A percentile compares a stretch with the other conserved stretches of the same genome.
phyloP scores from a whole-genome alignment of 2,888 invertebrate species.

The Platypus cylindrus region DNA sequence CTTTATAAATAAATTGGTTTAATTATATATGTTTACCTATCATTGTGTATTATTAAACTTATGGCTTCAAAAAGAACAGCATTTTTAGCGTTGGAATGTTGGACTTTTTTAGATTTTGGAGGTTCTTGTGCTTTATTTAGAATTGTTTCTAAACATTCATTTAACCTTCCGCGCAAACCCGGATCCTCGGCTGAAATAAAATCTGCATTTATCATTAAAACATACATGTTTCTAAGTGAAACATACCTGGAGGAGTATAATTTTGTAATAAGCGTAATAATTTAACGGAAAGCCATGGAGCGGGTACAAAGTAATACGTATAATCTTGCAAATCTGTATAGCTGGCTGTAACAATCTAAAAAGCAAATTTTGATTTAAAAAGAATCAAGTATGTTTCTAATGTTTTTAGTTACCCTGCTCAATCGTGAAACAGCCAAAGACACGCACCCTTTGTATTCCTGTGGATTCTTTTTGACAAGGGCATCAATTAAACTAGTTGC shows the following conservation, averaged over 20 bases:
- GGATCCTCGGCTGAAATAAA: constrained; percentile 66
- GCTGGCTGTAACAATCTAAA: constrained; percentile 92
- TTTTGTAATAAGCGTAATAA: constrained; percentile 90
- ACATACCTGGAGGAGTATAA: constrained; percentile 83
- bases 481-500: constrained; percentile 97
- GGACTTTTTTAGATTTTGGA: constrained; percentile 98
- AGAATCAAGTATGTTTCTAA: constrained; percentile 6
- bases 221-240: background rate
- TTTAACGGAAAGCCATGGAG: constrained; percentile 99
- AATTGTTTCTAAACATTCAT: constrained; percentile 96
- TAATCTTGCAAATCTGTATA: constrained; percentile 99
- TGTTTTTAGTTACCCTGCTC: constrained; percentile 53
- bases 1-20: constrained; percentile 16
- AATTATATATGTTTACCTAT: constrained; percentile 40
- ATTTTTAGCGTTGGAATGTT: constrained; percentile 99
- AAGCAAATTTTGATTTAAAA: constrained; percentile 15
- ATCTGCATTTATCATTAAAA: constrained; percentile 2
- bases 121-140: constrained; percentile 98
- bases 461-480: constrained; percentile 95
- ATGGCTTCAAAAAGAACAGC: constrained; percentile 99
- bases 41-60: constrained; percentile 98
- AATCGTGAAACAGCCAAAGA: constrained; percentile 94
- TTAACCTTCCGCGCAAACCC: constrained; percentile 86
- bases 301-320: constrained; percentile 99
- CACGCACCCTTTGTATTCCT: constrained; percentile 98